Evolutionary conservation across 2,797 vertebrate genomes (phyloP).

Genomic region (Sciurus vulgaris): DNA sequence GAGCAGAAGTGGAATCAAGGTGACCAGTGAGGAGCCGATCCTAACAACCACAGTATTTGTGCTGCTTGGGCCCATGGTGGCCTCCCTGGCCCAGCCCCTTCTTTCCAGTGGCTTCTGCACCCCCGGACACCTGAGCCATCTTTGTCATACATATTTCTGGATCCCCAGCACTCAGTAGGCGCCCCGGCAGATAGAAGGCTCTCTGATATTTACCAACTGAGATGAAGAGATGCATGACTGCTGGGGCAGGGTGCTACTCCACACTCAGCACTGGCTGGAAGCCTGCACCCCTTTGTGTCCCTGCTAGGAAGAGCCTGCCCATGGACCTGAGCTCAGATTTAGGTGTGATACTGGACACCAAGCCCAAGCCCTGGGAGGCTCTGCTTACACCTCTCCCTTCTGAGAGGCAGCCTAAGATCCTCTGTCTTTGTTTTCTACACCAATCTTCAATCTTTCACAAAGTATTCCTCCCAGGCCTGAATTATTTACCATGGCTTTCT

Average conservation of each 20-base stretch:
- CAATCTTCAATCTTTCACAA: not conserved
- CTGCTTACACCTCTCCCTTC: not conserved
- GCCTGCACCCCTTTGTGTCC: not conserved
- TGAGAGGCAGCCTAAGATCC: not conserved
- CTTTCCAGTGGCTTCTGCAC: not conserved
- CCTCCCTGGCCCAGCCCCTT: accelerated
- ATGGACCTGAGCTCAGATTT: not conserved
- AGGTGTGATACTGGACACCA: not conserved
- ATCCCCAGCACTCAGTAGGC: not conserved
- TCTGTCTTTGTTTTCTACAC: not conserved
- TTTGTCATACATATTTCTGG: accelerated
- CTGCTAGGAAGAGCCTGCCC: not conserved
- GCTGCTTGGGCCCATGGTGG: accelerated
- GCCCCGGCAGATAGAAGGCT: not conserved
- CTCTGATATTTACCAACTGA: not conserved
- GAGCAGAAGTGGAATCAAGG: not conserved
- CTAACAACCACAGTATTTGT: not conserved
- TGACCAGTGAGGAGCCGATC: not conserved
- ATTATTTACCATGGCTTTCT: not conserved
- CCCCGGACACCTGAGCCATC: not conserved
- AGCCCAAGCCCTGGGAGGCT: not conserved
- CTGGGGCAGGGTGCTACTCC: not conserved
- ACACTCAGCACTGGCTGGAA: not conserved
- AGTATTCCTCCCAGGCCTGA: too few species aligned
- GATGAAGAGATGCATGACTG: not conserved